Evolutionary conservation across 2,888 invertebrate species (phyloP), one percentile per base, ranked within the genome.

Genomic region (Idaea biselata): DNA sequence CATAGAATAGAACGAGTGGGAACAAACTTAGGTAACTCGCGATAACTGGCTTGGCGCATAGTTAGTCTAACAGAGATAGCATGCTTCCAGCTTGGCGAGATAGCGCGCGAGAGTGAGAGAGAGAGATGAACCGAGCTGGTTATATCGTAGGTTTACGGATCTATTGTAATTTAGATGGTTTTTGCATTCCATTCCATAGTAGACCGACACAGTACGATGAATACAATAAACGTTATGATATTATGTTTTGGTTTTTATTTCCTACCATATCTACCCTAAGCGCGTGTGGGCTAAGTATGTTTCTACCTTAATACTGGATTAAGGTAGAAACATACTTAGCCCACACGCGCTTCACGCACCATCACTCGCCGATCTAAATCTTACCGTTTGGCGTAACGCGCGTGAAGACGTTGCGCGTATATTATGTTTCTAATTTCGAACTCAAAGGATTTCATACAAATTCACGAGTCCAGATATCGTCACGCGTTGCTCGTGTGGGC

Each of bases 101-200:
- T 44, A 44, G 44, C 44, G 44, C 44, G 44, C 8, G 2, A 8
- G 8, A 14, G 14, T 14, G 44, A 44, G 33, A 1, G 7, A 71
- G 69, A 33, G 33, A 33, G 44, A 11, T 44, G 44, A 14, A 44
- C 65, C 56, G 11, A 44, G 44, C 44, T 44, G 44, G 11, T 44
- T 44, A 44, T 44, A 63, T 59, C 60, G 58, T 63, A 61, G 59
- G 44, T 63, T 67, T 68, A 76, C 76, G 77, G 5, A 44, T 44
- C 8, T 44, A 44, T 44, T 86, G 84, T 88, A 84, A 83, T 84
- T 83, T 86, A 85, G 85, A 81, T 84, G 89, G 87, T 86, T 84
- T 81, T 87, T 44, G 89, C 91, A 91, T 91, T 91, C 91, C 91
- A 89, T 87, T 91, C 91, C 91, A 89, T 87, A 87, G 83, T 44